A percentile compares a stretch with the other conserved stretches of the same genome.
Conservation (phyloP, 2,888 invertebrate genomes). For the Ophraella communa region DNA sequence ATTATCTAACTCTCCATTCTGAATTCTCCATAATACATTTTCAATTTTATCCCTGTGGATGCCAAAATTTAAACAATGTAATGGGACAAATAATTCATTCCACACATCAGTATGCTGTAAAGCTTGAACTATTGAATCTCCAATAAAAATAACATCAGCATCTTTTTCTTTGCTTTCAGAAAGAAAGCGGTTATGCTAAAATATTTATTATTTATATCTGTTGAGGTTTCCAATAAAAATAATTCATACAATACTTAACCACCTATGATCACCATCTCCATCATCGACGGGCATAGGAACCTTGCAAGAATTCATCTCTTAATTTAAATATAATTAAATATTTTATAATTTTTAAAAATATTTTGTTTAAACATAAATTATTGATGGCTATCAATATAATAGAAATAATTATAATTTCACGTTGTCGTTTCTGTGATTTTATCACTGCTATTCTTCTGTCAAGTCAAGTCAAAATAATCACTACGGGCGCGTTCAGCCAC, state of each 20-base stretch:
- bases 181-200: slow-evolving; percentile 85
- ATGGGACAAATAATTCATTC: slow-evolving; percentile 88
- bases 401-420: too few species aligned
- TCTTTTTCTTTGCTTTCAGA: slow-evolving; percentile 87
- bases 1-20: slow-evolving; percentile 88
- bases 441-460: background rate
- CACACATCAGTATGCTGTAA: slow-evolving; percentile 85
- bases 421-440: background rate
- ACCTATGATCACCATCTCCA: slow-evolving; percentile 83
- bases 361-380: slow-evolving; percentile 22
- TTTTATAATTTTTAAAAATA: background rate
- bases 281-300: slow-evolving; percentile 76
- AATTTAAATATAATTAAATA: background rate
- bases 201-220: slow-evolving; percentile 26
- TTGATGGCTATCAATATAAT: background rate
- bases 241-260: slow-evolving; percentile 76
- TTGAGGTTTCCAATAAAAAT: slow-evolving; percentile 9
- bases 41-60: slow-evolving; percentile 88
- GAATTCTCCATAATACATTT: slow-evolving; percentile 88
- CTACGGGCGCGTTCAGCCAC: too few species aligned
- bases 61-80: slow-evolving; percentile 91
- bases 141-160: slow-evolving; percentile 90
- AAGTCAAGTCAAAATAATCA: too few species aligned
- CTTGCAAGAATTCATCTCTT: slow-evolving; percentile 74
- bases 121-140: slow-evolving; percentile 86